Evolutionary conservation across 1,140 invertebrate species (phyloP).

Genomic region (Pararge aegeria): DNA sequence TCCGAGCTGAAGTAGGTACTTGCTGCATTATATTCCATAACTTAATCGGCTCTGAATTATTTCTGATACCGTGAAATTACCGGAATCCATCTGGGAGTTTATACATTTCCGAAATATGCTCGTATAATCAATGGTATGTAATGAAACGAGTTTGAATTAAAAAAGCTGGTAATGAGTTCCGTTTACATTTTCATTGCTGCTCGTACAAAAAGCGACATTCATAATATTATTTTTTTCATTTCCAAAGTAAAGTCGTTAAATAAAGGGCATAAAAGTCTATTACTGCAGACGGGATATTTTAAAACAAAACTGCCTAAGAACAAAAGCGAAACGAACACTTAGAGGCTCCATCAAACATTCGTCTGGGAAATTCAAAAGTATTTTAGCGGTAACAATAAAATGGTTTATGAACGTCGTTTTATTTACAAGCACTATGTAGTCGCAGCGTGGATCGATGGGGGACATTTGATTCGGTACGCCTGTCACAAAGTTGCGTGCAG

Average conservation of each 20-base stretch:
- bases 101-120: neutral
- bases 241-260: slow-evolving; percentile 9
- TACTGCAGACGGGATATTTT: slow-evolving; percentile 9
- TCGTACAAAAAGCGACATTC: slow-evolving; percentile 1
- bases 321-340: slow-evolving; percentile 11
- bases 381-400: slow-evolving; percentile 24
- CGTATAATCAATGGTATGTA: slow-evolving; percentile 3
- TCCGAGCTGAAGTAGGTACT: no score
- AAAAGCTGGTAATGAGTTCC: slow-evolving; percentile 3
- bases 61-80: neutral
- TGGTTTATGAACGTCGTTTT: slow-evolving; percentile 22
- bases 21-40: no score
- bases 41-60: no score
- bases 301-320: slow-evolving; percentile 12
- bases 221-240: slow-evolving; percentile 10
- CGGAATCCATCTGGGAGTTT: neutral
- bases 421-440: slow-evolving; percentile 17
- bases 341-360: slow-evolving; percentile 23
- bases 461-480: slow-evolving; percentile 20
- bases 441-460: slow-evolving; percentile 22
- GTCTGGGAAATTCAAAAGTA: slow-evolving; percentile 18
- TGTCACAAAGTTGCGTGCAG: slow-evolving; percentile 21
- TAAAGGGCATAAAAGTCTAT: slow-evolving; percentile 9
- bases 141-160: slow-evolving; percentile 6
- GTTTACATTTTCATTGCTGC: slow-evolving; percentile 5